Evolutionary conservation across 2,888 invertebrate genomes (phyloP).

Genomic region (Heteromyza rotundicornis): DNA sequence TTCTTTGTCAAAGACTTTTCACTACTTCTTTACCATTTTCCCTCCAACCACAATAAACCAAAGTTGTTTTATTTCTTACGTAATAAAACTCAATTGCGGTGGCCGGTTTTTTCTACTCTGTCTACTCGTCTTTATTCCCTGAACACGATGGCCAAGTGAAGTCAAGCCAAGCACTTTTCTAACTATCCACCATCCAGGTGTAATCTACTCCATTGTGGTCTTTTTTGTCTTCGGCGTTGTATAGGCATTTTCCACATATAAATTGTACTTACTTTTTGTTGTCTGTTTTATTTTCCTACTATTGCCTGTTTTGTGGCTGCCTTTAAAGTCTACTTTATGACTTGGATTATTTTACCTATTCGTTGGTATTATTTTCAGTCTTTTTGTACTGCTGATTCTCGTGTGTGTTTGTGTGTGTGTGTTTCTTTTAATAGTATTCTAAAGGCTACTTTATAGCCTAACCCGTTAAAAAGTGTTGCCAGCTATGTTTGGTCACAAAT

Average conservation of each 20-base stretch:
- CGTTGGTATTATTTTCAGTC: background rate
- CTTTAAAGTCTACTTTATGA: constrained; percentile 14
- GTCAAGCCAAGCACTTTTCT: background rate
- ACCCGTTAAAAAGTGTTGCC: constrained; percentile 30
- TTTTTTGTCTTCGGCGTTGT: background rate
- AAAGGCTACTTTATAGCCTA: constrained; percentile 25
- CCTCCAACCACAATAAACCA: too few relatives aligned
- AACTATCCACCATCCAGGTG: background rate
- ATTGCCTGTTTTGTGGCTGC: background rate
- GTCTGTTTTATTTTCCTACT: background rate
- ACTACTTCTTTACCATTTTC: too few relatives aligned
- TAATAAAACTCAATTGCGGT: constrained; percentile 14
- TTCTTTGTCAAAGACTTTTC: too few relatives aligned
- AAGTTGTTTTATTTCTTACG: constrained; percentile 4
- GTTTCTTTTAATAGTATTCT: constrained; percentile 19
- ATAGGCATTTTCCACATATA: background rate
- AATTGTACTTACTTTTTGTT: constrained; percentile 1
- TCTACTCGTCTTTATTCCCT: too few relatives aligned
- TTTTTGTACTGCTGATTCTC: constrained; percentile 17
- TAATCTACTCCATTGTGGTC: constrained; percentile 7
- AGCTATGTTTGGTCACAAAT: background rate
- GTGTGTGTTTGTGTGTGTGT: constrained; percentile 31
- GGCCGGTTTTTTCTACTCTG: constrained; percentile 6
- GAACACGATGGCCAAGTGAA: background rate
- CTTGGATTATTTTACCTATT: constrained; percentile 12